These are phyloP conservation scores for Austrofundulus limnaeus DNA, from an alignment of 2,113 vertebrate species.

Conservation along the genomic window DNA sequence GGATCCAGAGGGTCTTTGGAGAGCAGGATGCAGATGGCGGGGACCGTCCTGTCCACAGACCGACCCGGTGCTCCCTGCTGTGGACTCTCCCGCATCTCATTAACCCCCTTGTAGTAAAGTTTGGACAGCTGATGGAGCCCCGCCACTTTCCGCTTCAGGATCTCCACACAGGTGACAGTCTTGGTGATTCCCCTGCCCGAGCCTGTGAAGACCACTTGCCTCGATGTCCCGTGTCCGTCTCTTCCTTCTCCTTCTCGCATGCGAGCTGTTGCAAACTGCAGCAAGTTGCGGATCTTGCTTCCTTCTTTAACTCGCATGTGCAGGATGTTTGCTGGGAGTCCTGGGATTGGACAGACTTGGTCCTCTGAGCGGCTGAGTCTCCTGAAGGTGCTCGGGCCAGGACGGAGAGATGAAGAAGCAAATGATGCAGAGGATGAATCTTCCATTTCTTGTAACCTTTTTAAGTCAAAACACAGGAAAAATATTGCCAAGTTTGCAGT, in stretches of 20 bases:
- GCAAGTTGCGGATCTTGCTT: conserved; percentile 91
- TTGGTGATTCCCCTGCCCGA: conserved; percentile 89
- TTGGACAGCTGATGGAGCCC: conserved; percentile 92
- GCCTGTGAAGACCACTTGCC: conserved; percentile 89
- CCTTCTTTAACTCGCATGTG: conserved; percentile 93
- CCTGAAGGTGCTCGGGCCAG: conserved; percentile 81
- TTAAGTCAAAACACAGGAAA: conserved; percentile 22
- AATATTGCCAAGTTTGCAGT: conserved; percentile 23
- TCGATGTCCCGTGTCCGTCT: conserved; percentile 53
- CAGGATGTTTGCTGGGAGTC: conserved; percentile 79
- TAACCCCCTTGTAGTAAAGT: conserved; percentile 84
- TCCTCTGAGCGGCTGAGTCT: conserved; percentile 84
- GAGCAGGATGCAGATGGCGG: conserved; percentile 90
- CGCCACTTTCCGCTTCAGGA: conserved; percentile 87
- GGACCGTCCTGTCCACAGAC: conserved; percentile 84
- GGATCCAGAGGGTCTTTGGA: conserved; percentile 90
- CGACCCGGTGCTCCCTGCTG: conserved; percentile 65
- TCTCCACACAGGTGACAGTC: conserved; percentile 93
- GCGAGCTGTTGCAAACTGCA: conserved; percentile 86
- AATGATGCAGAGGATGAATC: conserved; percentile 14
- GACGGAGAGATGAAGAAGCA: conserved; percentile 28
- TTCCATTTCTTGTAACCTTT: conserved; percentile 43
- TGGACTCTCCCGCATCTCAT: conserved; percentile 85
- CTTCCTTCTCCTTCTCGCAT: conserved; percentile 75
- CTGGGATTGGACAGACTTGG: conserved; percentile 78